Conservation (phyloP, 2,888 invertebrate genomes). For the Erannis defoliaria region DNA sequence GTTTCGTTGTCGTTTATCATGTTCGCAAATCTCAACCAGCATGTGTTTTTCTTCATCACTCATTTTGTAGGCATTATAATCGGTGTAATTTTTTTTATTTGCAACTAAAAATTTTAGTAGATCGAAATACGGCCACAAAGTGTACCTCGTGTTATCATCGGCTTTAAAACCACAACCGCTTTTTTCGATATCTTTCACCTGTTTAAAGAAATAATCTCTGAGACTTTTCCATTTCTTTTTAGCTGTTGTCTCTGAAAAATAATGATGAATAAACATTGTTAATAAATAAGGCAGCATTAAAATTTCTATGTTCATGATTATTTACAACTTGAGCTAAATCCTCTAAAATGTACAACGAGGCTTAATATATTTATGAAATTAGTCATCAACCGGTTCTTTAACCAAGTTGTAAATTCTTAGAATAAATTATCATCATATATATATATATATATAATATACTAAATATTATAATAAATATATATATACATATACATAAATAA, state of each 20-base stretch:
- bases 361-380: no score
- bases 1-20: background rate
- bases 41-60: background rate
- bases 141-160: background rate
- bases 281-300: no score
- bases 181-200: background rate
- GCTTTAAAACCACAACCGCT: no score
- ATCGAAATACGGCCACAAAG: constrained; percentile 3
- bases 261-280: background rate
- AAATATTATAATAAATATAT: no score
- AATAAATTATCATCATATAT: no score
- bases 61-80: background rate
- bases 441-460: no score
- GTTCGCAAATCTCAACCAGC: background rate
- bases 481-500: no score
- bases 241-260: constrained; percentile 2
- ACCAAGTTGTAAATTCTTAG: no score
- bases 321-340: no score
- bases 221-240: constrained; percentile 24
- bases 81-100: background rate
- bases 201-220: constrained; percentile 24
- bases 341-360: no score
- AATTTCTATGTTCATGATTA: no score
- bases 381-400: no score
- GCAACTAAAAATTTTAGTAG: background rate